Evolutionary conservation across 1,140 invertebrate genomes (phyloP).

Genomic region (Meloidogyne hapla): DNA sequence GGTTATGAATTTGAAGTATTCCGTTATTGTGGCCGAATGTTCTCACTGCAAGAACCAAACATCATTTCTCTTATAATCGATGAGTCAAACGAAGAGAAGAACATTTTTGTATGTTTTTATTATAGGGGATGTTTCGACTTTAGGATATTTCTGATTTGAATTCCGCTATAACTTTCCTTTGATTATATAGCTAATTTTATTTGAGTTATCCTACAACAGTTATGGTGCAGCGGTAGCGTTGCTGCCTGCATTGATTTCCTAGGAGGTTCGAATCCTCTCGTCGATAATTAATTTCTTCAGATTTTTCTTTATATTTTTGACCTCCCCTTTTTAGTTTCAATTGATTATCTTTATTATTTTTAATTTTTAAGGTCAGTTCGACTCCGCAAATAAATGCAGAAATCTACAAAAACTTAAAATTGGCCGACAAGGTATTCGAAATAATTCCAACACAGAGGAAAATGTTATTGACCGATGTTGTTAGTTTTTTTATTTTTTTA

Average conservation of each 20-base stretch:
- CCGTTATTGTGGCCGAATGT: background rate
- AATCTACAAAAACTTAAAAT: conserved; percentile 10
- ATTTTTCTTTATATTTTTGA: no score
- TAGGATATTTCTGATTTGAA: no score
- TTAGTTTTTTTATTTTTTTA: background rate
- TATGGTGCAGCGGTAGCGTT: no score
- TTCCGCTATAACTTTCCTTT: no score
- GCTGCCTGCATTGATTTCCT: no score
- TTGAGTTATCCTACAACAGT: no score
- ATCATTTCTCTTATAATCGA: conserved; percentile 4
- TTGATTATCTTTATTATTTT: background rate
- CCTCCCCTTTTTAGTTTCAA: no score
- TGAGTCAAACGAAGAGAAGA: conserved; percentile 17
- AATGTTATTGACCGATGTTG: conserved; percentile 13
- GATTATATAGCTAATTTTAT: no score
- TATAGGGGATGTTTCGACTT: no score
- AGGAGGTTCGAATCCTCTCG: no score
- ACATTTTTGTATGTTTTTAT: conserved; percentile 20
- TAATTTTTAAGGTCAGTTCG: conserved; percentile 4
- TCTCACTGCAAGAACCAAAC: background rate
- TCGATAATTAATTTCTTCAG: no score
- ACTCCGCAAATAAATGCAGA: conserved; percentile 12
- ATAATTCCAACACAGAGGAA: conserved; percentile 20
- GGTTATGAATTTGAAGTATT: background rate
- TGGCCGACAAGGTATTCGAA: conserved; percentile 28